phyloP scores from a whole-genome alignment of 2,113 vertebrate genomes.

The Acrocephalus kingi region DNA sequence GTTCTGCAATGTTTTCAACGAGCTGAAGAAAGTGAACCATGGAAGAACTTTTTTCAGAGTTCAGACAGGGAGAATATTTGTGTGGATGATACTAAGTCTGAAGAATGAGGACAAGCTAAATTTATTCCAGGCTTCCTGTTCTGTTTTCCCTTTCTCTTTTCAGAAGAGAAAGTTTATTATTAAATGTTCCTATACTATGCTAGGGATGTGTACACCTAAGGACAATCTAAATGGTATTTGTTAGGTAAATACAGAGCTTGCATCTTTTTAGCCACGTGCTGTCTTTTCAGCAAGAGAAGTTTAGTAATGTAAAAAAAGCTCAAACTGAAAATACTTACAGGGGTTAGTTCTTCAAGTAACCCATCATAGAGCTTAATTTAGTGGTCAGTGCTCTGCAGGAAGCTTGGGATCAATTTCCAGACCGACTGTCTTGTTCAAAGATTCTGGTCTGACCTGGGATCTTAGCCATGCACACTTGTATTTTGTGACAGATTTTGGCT shows the following conservation, averaged over 20 bases:
- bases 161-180: not conserved
- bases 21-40: not conserved
- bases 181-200: not conserved
- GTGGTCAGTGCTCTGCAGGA: conserved; percentile 29
- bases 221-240: not conserved
- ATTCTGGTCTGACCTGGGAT: conserved; percentile 31
- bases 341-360: conserved; percentile 1
- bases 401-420: conserved; percentile 45
- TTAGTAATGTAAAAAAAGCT: not conserved
- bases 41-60: not conserved
- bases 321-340: not conserved
- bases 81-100: conserved; percentile 33
- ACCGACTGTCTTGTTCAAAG: not conserved
- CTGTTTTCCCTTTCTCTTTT: conserved; percentile 35
- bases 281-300: not conserved
- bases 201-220: not conserved
- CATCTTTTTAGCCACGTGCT: not conserved
- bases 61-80: conserved; percentile 33
- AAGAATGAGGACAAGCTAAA: conserved; percentile 57
- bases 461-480: not conserved
- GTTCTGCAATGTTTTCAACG: not conserved
- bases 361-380: not conserved
- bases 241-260: not conserved
- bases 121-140: conserved; percentile 64
- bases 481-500: conserved; percentile 4